These are phyloP conservation scores for Chloroclysta siterata DNA, from an alignment of 2,888 invertebrate species.

Conservation along the genomic window DNA sequence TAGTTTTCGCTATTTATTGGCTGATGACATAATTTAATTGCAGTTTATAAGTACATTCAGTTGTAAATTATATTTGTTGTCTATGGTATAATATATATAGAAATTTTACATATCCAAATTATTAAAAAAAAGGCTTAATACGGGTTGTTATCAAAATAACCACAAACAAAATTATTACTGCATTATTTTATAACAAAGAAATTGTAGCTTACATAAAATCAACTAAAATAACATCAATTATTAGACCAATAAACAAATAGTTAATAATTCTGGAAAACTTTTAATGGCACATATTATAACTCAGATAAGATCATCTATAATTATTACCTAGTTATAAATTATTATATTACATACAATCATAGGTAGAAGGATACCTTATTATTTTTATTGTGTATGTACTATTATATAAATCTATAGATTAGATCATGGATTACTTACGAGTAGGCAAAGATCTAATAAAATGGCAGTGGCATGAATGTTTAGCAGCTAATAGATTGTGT, in stretches of 20 bases:
- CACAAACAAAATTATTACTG: neutral
- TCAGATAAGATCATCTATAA: slow-evolving; percentile 19
- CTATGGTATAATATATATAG: neutral
- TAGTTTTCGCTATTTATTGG: slow-evolving; percentile 18
- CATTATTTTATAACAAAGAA: neutral
- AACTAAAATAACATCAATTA: neutral
- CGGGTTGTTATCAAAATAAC: neutral
- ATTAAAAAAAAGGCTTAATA: neutral
- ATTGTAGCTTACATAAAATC: neutral
- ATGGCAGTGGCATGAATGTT: slow-evolving; percentile 26
- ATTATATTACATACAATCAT: slow-evolving; percentile 26
- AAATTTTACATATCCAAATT: neutral
- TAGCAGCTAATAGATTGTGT: slow-evolving; percentile 6
- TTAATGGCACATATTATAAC: slow-evolving; percentile 29
- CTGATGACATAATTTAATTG: slow-evolving; percentile 4
- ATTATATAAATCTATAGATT: slow-evolving; percentile 6
- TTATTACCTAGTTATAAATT: slow-evolving; percentile 33
- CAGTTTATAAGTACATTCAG: slow-evolving; percentile 8
- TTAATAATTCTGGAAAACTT: slow-evolving; percentile 26
- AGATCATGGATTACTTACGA: neutral
- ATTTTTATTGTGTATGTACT: slow-evolving; percentile 7
- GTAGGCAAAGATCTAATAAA: slow-evolving; percentile 7
- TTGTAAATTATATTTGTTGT: neutral
- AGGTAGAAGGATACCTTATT: slow-evolving; percentile 1
- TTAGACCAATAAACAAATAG: slow-evolving; percentile 19